Base-by-base conservation (phyloP, 2,797 vertebrate genomes). In the Diplodus puntazzo region DNA sequence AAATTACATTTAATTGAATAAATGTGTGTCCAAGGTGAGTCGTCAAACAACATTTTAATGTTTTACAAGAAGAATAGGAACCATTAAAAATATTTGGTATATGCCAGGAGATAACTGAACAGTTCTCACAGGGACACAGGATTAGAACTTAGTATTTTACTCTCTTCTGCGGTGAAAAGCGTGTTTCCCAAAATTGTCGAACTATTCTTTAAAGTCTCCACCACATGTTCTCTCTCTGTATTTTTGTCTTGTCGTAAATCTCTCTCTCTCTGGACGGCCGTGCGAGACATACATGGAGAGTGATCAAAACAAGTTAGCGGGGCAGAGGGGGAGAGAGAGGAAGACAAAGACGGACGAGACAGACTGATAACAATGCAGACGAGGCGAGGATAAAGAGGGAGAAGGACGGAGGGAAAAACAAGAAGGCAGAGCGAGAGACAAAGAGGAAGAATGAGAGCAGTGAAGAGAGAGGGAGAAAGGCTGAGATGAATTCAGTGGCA, bases 401-500 rank as follows among this genome's bases (percentile, higher is more conserved):
- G 68, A 58, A 20, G n/a, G 49, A 86, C 17, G 42, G 65, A 76
- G 48, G n/a, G 66, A 61, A 75, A 34, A 77, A 68, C 43, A 62
- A 58, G 69, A 54, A 27, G 49, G 61, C 11, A 1, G 42, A 42
- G 70, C 2, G 11, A 77, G 78, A 82, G 48, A 79, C 46, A 81
- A 64, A 63, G 71, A 48, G 69, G 65, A 0, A 21, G 46, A 67
- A 43, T 10, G 67, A 82, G 67, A 55, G 54, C 20, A 50, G 74
- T 12, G 21, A 11, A 11, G 39, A 39, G 39, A 39, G 39, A 11
- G 34, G 57, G 49, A 58, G 73, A 62, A 68, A 79, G 75, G 39
- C 69, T 69, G 79, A 76, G 82, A 91, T 85, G 80, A 81, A 86
- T 86, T 82, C 87, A 76, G 78, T 83, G 86, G 85, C 67, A 80